Conservation (phyloP, 2,797 vertebrate species). For the Heterohyrax brucei region DNA sequence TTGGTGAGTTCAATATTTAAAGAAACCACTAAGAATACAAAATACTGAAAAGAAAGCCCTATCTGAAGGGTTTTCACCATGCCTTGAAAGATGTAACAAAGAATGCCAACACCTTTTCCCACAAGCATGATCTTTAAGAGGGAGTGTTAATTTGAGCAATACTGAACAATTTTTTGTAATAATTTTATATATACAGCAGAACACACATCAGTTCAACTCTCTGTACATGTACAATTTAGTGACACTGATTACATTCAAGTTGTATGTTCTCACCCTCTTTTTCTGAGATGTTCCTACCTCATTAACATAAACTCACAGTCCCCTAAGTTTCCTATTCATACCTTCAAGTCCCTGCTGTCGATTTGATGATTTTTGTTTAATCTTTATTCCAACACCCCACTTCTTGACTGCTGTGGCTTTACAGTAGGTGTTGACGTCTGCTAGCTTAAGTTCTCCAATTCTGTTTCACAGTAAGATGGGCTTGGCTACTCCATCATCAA, state of each 20-base stretch:
- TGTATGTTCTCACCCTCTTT: neutral
- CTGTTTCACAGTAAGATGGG: neutral
- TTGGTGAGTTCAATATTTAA: conserved; percentile 45
- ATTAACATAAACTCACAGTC: neutral
- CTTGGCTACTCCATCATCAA: neutral
- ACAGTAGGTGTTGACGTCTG: neutral
- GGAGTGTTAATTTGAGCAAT: neutral
- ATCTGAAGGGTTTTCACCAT: neutral
- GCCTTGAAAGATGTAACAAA: neutral
- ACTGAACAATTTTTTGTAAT: neutral
- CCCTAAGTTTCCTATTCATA: neutral
- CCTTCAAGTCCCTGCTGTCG: neutral
- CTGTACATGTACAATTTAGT: neutral
- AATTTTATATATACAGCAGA: neutral
- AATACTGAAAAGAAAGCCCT: conserved; percentile 40
- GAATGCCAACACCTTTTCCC: neutral
- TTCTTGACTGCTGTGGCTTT: neutral
- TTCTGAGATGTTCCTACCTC: neutral
- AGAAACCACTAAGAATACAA: conserved; percentile 24
- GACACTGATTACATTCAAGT: neutral
- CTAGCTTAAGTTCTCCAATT: neutral
- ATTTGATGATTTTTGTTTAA: neutral
- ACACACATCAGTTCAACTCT: neutral
- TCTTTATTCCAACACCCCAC: neutral
- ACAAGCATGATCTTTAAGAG: conserved; percentile 11